Conservation (phyloP, 2,113 vertebrate species). For the Ivindomyrus marchei region DNA sequence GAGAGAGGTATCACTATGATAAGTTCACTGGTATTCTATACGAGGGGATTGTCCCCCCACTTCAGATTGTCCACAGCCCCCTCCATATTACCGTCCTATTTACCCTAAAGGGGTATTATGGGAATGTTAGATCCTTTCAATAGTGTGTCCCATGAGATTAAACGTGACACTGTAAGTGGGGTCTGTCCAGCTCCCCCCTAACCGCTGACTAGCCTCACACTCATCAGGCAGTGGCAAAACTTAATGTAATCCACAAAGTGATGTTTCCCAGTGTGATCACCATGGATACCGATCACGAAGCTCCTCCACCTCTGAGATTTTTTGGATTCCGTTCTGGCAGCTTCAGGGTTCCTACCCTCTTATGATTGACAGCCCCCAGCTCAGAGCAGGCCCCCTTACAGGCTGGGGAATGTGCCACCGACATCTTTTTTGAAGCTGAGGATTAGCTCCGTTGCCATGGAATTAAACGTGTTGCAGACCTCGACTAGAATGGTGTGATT, state of each 20-base stretch:
- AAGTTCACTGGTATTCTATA: not conserved
- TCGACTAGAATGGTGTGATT: not conserved
- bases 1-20: not conserved
- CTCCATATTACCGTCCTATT: not conserved
- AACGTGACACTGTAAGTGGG: not conserved
- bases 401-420: not conserved
- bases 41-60: not conserved
- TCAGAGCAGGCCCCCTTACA: not conserved
- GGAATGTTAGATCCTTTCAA: not conserved
- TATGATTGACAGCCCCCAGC: not conserved
- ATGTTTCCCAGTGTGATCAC: conserved; percentile 36
- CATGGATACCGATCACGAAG: conserved; percentile 16
- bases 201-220: conserved; percentile 18
- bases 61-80: not conserved
- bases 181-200: not conserved
- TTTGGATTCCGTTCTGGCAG: not conserved
- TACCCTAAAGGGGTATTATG: not conserved
- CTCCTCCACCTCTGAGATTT: not conserved
- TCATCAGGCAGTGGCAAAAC: not conserved
- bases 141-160: not conserved
- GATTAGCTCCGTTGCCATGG: not conserved
- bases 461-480: not conserved
- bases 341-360: not conserved
- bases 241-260: conserved; percentile 24
- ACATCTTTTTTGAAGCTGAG: not conserved